A percentile compares a stretch with the other conserved stretches of the same genome.
These are phyloP conservation scores for Chirona hameri DNA, from an alignment of 2,888 invertebrate species.

Conservation along the genomic window DNA sequence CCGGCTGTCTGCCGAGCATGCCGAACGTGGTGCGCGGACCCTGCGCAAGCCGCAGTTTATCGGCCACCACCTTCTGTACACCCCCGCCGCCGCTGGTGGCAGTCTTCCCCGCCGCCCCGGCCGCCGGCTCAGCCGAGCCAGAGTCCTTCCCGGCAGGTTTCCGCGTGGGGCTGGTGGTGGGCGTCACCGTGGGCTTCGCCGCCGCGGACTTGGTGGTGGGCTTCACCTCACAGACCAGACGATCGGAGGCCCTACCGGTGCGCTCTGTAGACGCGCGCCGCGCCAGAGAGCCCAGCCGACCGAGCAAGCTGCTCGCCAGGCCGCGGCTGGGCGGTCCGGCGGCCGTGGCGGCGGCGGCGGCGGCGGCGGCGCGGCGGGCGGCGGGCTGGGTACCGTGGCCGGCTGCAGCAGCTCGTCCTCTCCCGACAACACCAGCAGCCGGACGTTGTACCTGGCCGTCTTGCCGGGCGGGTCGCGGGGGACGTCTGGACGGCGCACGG, in stretches of 20 bases:
- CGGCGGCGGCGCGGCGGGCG: not conserved
- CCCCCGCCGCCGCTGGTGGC: not conserved
- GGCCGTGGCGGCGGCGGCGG: not conserved
- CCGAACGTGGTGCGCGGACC: not conserved
- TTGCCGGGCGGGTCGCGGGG: not conserved
- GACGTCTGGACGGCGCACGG: not conserved
- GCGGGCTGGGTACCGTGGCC: not conserved
- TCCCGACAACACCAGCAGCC: not conserved
- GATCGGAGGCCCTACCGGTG: not conserved
- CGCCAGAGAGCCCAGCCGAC: not conserved
- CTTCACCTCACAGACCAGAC: not conserved
- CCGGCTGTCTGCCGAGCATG: not conserved
- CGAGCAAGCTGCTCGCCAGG: not conserved
- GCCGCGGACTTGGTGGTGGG: not conserved
- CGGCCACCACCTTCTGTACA: not conserved
- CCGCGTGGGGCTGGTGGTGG: not conserved
- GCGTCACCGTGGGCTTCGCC: not conserved
- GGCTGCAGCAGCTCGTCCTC: constrained; percentile 9
- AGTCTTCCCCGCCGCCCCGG: not conserved
- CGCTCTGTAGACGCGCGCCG: not conserved
- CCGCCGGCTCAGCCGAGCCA: not conserved
- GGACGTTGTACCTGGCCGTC: not conserved
- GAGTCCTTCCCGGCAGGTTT: no score
- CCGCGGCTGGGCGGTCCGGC: not conserved
- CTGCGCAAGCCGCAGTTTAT: not conserved